Evolutionary conservation across 2,113 vertebrate genomes (phyloP).

Genomic region (Mesitornis unicolor): DNA sequence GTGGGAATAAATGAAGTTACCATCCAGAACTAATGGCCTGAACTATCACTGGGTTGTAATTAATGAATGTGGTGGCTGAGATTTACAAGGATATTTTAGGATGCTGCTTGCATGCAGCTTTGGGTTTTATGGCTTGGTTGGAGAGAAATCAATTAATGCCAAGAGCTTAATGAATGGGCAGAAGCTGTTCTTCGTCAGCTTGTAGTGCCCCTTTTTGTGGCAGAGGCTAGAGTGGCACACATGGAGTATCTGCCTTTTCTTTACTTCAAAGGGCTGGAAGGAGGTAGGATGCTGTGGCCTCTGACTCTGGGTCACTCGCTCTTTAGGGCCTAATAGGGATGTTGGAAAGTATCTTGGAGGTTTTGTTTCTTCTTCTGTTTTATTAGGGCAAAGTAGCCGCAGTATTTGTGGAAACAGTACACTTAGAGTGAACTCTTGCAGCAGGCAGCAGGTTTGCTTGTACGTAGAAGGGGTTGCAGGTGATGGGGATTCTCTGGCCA

Average conservation of each 20-base stretch:
- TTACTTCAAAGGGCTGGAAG: neutral
- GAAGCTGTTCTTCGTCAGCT: neutral
- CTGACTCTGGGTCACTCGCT: neutral
- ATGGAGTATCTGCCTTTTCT: neutral
- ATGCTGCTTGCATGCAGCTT: conserved; percentile 48
- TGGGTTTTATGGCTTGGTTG: conserved; percentile 60
- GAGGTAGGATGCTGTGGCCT: neutral
- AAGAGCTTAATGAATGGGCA: conserved; percentile 32
- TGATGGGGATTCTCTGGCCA: neutral
- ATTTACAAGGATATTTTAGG: conserved; percentile 75
- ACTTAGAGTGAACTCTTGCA: neutral
- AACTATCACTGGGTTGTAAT: conserved; percentile 66
- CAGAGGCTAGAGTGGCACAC: neutral
- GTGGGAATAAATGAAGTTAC: conserved; percentile 76
- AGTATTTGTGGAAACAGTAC: neutral
- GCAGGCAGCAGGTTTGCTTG: neutral
- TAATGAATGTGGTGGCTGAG: conserved; percentile 66
- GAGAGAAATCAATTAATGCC: conserved; percentile 56
- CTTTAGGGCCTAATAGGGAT: neutral
- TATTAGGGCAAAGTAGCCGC: neutral
- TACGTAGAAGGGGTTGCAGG: neutral
- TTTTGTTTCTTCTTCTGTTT: neutral
- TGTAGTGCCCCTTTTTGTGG: neutral
- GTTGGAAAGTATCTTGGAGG: neutral
- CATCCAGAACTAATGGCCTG: conserved; percentile 73